Base-by-base conservation (phyloP, 2,113 vertebrate genomes). In the Nibea albiflora region DNA sequence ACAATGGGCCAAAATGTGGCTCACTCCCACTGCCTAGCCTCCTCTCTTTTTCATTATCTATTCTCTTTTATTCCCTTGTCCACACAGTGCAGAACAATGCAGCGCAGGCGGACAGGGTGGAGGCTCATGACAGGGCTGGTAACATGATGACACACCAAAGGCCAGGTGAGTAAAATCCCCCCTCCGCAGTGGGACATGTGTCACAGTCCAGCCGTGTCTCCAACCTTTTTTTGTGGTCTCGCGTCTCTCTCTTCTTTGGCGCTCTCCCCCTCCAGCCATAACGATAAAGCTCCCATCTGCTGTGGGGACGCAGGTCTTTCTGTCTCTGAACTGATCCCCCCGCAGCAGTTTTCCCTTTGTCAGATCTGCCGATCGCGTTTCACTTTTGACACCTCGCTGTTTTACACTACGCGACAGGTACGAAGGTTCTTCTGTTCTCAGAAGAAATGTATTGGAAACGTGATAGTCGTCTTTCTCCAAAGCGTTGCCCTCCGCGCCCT, bases 141-240 rank as follows among this genome's bases (percentile, higher is more conserved):
- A 95, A 95, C 90, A 86, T 62, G 95, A 95, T 92, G 88, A 94
- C 86, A 93, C 93, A 86, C 92, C 94, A 95, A 95, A 95, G 94
- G 69, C 85, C 71, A 81, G 90, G 86, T 86, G 83, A 91, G 90
- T 65, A 89, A 53, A 85, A 76, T 83, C 81, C 83, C 90, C 90
- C 85, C 79, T 78, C 76, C 81, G n/a, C 80, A 72, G 76, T 76
- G 88, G 92, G 92, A 92, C 93, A 94, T 95, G 93, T 95, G 94
- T 95, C 94, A 90, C 91, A 22, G 88, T 86, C 82, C 88, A 85
- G 83, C 90, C 90, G 72, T 28, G 71, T 92, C 89, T 88, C 82
- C 75, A 83, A 22, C 80, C 91, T 93, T 92, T 95, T 95, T 87
- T 93, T 94, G 93, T 93, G 93, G 93, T 94, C 88, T 85, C 61